phyloP scores from a whole-genome alignment of 2,888 invertebrate genomes.

The Gonocerus acuteangulatus region DNA sequence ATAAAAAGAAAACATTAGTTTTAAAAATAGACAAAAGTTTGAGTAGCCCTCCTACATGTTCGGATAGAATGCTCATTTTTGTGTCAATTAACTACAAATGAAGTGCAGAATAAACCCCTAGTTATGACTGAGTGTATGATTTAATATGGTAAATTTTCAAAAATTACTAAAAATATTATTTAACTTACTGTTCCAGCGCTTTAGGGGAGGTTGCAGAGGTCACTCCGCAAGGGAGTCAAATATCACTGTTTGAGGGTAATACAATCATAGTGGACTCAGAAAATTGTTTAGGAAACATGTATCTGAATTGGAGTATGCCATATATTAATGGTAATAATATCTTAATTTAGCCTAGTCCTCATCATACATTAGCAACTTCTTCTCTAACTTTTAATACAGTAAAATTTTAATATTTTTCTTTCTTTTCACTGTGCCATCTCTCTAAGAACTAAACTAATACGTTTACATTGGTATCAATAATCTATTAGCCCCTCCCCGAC shows the following conservation, averaged over 20 bases:
- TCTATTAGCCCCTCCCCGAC: too few relatives aligned
- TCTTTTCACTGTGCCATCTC: neutral
- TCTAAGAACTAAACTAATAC: neutral
- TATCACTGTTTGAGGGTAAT: slow-evolving; percentile 54
- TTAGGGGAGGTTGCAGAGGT: slow-evolving; percentile 53
- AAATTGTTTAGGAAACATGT: slow-evolving; percentile 49
- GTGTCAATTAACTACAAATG: too few relatives aligned
- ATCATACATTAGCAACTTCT: too few relatives aligned
- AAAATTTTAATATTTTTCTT: neutral
- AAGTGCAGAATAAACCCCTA: too few relatives aligned
- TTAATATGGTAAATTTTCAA: too few relatives aligned
- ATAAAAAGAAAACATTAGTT: neutral
- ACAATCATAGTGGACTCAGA: slow-evolving; percentile 57
- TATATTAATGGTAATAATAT: neutral
- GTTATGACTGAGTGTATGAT: too few relatives aligned
- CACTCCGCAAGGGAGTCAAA: slow-evolving; percentile 51
- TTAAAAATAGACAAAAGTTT: too few relatives aligned
- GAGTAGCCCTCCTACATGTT: too few relatives aligned
- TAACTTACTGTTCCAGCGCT: slow-evolving; percentile 50
- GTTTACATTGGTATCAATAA: neutral
- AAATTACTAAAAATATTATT: too few relatives aligned
- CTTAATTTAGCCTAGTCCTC: too few relatives aligned
- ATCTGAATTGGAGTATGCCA: slow-evolving; percentile 38
- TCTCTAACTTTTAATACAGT: too few relatives aligned
- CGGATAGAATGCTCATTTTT: too few relatives aligned